These are phyloP conservation scores for Thalpophila matura DNA, from an alignment of 2,888 invertebrate species.

Conservation along the genomic window DNA sequence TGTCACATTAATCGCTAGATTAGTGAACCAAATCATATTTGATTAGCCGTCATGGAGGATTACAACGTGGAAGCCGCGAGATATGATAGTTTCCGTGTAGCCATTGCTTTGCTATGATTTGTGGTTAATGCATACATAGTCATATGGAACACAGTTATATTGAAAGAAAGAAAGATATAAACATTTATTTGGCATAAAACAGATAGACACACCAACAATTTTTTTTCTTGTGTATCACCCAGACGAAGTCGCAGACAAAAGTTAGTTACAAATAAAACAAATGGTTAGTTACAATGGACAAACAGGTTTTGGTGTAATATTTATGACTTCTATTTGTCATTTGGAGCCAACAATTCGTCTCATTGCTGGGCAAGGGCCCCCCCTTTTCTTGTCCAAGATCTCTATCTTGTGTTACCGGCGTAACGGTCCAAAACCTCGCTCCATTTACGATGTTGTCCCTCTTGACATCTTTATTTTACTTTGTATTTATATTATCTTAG, in stretches of 20 bases:
- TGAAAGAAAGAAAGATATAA: too few species aligned
- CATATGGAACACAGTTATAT: too few species aligned
- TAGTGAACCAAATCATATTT: constrained; percentile 76
- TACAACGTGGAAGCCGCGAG: constrained; percentile 48
- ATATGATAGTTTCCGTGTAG: constrained; percentile 41
- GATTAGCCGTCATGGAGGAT: constrained; percentile 68
- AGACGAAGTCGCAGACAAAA: too few species aligned
- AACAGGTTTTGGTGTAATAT: constrained; percentile 54
- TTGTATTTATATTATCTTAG: constrained; percentile 37
- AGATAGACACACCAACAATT: too few species aligned
- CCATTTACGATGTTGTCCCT: constrained; percentile 41
- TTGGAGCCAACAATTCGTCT: constrained; percentile 61
- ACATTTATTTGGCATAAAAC: too few species aligned
- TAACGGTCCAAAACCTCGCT: constrained; percentile 42
- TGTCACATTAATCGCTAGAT: constrained; percentile 77
- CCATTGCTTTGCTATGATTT: constrained; percentile 35
- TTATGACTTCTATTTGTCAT: constrained; percentile 64
- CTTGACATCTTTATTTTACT: constrained; percentile 51
- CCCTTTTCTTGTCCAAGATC: constrained; percentile 59
- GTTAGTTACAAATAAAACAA: constrained; percentile 27
- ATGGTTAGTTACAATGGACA: constrained; percentile 35
- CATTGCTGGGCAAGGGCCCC: constrained; percentile 51
- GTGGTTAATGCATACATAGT: background rate
- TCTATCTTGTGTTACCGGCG: constrained; percentile 55
- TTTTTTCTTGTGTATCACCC: too few species aligned